phyloP scores from a whole-genome alignment of 2,888 invertebrate species.

The Ormyrus rosae region DNA sequence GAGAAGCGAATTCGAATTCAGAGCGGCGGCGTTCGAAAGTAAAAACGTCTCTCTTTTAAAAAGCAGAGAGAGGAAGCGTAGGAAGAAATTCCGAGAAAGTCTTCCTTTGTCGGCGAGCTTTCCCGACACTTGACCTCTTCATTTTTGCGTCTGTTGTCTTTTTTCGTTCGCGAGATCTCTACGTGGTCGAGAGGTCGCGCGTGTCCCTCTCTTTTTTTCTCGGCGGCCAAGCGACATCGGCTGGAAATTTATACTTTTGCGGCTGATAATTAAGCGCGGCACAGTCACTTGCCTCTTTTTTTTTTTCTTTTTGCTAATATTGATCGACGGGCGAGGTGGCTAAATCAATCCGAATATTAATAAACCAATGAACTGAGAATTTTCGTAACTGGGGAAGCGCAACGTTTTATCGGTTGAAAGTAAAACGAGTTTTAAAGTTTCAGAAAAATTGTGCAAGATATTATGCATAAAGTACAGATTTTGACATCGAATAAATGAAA shows the following conservation, averaged over 20 bases:
- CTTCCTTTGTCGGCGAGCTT: slow-evolving; percentile 36
- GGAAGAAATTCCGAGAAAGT: slow-evolving; percentile 5
- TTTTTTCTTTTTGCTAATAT: no score
- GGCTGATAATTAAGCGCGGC: not conserved
- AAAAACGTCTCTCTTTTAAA: not conserved
- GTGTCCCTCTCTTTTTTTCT: not conserved
- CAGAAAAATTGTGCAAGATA: no score
- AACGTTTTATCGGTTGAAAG: no score
- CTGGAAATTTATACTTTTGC: not conserved
- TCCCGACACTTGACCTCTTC: slow-evolving; percentile 42
- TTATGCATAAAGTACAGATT: no score
- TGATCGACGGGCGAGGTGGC: no score
- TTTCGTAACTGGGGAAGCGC: no score
- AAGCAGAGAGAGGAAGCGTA: slow-evolving; percentile 4
- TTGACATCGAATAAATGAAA: no score
- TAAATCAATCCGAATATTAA: no score
- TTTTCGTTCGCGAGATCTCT: not conserved
- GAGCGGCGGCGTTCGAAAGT: not conserved
- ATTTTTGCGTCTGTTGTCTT: not conserved
- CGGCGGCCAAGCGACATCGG: not conserved
- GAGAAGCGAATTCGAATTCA: no score
- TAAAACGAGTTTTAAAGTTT: no score
- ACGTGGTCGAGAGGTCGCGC: no score
- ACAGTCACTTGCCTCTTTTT: not conserved
- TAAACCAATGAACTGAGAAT: no score